Conservation (phyloP, 2,113 vertebrate genomes). For the Gymnarchus niloticus region DNA sequence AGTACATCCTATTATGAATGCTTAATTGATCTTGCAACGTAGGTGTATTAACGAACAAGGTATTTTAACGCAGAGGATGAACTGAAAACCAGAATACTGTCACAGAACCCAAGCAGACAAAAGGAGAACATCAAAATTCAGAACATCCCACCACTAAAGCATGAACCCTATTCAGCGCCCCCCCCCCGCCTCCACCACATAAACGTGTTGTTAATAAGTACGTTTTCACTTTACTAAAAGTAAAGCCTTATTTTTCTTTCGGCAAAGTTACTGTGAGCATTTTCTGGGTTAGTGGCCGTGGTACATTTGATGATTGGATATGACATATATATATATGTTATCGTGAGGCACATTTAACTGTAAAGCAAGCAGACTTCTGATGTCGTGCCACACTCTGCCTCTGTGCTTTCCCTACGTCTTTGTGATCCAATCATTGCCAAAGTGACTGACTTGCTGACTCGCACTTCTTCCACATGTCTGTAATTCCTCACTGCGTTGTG, state of each 20-base stretch:
- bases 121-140: not conserved
- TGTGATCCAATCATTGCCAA: not conserved
- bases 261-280: no score
- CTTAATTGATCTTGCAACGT: not conserved
- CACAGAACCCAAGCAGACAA: not conserved
- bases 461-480: not conserved
- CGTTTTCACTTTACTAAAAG: no score
- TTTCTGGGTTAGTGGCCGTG: no score
- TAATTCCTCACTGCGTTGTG: not conserved
- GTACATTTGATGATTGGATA: not conserved
- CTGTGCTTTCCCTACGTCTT: not conserved
- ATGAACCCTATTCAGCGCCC: no score
- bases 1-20: not conserved
- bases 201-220: no score
- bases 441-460: constrained; percentile 4
- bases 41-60: not conserved
- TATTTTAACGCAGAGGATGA: not conserved
- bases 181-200: no score
- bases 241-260: no score
- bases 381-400: not conserved
- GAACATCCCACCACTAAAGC: not conserved
- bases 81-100: not conserved
- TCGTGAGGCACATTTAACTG: not conserved
- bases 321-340: not conserved
- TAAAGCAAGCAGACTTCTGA: not conserved